Base-by-base conservation (phyloP, 2,113 vertebrate species). In the Tylochromis polylepis region DNA sequence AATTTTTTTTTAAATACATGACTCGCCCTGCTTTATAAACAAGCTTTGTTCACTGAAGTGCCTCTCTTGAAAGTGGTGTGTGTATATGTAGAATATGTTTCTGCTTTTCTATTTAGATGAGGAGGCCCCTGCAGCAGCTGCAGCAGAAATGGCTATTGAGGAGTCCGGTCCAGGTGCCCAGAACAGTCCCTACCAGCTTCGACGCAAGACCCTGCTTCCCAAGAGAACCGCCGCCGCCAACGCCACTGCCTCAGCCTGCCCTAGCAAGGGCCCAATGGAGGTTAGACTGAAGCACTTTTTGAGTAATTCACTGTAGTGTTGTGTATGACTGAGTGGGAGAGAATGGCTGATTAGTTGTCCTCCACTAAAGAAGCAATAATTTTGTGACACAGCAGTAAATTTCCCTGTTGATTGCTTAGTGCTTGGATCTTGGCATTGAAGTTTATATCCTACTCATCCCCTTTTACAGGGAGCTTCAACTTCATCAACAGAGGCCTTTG, bases 111-210 rank as follows among this genome's bases (percentile, higher is more conserved):
- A 91, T 84, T 31, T 82, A 99, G 98, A 99, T 98, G 99, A 99
- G 97, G 98, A 99, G 96, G 98, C 98, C 95, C 98, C 98, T 97
- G 98, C 98, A 88, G 95, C 95, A 78, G 95, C 95, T 82, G 95
- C 95, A 91, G 94, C 95, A 98, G 99, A 99, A 97, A 99, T 99
- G 99, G 98, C 98, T 96, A 98, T 98, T 97, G 99, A 99, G 97
- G 98, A 99, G 97, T 99, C 98, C 75, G 98, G 98, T 95, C 98
- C 98, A 96, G 99, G 98, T 97, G 98, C 99, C 97, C 98, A 99
- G 96, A 99, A 99, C 95, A 99, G 98, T 97, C 99, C 99, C 86
- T 99, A 99, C 95, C 98, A 99, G 96, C 98, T 99, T 95, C 97
- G 99, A 93, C 98, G 98, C 96, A 99, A 99, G 97, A 99, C 98